These are phyloP conservation scores for Monoplex corrugatus DNA, from an alignment of 2,888 invertebrate genomes.

Conservation along the genomic window DNA sequence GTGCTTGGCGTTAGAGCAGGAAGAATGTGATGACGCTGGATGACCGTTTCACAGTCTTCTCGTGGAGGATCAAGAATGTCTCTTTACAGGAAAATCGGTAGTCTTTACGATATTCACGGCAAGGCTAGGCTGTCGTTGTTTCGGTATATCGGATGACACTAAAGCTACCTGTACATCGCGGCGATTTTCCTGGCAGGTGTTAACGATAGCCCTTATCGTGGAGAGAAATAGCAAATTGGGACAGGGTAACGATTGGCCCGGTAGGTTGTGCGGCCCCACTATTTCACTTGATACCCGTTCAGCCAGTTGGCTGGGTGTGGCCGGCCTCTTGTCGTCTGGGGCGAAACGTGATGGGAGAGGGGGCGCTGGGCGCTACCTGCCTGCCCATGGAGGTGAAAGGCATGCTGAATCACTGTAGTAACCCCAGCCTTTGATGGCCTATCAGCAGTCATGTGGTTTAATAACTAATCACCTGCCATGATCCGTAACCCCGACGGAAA, in stretches of 20 bases:
- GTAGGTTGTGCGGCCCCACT: neutral
- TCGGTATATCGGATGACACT: neutral
- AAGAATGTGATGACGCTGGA: too few relatives aligned
- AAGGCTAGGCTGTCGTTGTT: neutral
- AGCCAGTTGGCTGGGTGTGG: neutral
- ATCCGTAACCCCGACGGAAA: too few relatives aligned
- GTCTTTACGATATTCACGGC: neutral
- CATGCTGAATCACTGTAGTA: too few relatives aligned
- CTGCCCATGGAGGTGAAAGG: too few relatives aligned
- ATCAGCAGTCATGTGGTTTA: too few relatives aligned
- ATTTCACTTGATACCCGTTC: neutral
- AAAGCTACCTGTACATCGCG: neutral
- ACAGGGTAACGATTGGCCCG: neutral
- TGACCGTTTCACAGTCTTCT: neutral
- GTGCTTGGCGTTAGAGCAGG: too few relatives aligned
- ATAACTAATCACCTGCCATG: too few relatives aligned
- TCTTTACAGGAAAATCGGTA: conserved; percentile 1
- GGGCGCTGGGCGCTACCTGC: neutral
- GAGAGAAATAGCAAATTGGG: conserved; percentile 12
- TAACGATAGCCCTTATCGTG: conserved; percentile 16
- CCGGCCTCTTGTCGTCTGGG: neutral
- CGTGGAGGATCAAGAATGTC: neutral
- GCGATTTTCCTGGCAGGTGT: conserved; percentile 8
- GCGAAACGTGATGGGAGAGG: neutral
- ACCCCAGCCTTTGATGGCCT: too few relatives aligned